Conservation (phyloP, 1,140 invertebrate genomes). For the Lasioglossum baleicum region DNA sequence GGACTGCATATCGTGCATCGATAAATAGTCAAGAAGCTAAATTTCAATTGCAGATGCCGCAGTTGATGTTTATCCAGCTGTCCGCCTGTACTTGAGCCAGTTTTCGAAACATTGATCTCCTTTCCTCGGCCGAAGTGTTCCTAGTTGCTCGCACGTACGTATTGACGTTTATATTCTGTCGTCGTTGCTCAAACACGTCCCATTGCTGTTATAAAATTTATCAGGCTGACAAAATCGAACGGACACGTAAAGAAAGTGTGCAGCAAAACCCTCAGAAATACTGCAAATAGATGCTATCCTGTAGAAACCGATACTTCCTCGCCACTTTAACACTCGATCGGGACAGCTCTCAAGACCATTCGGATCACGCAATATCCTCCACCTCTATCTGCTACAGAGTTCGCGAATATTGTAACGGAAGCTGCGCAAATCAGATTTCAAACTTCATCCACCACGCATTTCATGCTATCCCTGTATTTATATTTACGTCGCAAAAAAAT, state of each 20-base stretch:
- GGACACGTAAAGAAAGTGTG: constrained; percentile 49
- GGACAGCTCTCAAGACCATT: constrained; percentile 25
- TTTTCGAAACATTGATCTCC: background rate
- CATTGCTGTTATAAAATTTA: constrained; percentile 19
- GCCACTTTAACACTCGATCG: constrained; percentile 54
- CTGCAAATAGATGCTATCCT: constrained; percentile 26
- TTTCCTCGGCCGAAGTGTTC: background rate
- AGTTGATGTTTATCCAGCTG: background rate
- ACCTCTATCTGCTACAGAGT: background rate
- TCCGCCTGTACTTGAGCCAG: background rate
- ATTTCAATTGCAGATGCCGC: background rate
- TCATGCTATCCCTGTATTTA: background rate
- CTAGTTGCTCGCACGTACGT: background rate
- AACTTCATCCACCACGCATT: background rate
- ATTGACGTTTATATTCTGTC: constrained; percentile 3
- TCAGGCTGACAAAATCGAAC: constrained; percentile 17
- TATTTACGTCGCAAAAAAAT: background rate
- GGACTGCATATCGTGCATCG: too few species aligned
- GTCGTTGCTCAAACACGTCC: constrained; percentile 1
- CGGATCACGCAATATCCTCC: constrained; percentile 30
- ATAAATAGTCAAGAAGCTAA: background rate
- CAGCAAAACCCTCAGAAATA: constrained; percentile 36
- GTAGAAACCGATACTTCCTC: constrained; percentile 44
- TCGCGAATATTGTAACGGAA: constrained; percentile 14
- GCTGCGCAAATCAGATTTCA: background rate